A percentile compares a stretch with the other conserved stretches of the same genome.
phyloP scores from a whole-genome alignment of 2,797 vertebrate species.

The Liparis tanakae region DNA sequence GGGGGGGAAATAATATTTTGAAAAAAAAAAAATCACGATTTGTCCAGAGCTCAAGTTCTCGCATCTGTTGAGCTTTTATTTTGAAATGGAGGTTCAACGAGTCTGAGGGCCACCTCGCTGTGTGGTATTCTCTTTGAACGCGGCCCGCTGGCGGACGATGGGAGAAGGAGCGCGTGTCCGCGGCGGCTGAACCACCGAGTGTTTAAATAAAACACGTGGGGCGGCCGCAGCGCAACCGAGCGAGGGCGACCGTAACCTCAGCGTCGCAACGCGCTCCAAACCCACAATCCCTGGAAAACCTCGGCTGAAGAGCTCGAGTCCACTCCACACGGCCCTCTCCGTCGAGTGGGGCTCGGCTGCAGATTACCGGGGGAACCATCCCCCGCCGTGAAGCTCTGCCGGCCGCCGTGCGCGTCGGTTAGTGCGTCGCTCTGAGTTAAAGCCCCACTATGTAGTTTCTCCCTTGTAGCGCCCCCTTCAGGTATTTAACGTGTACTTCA shows the following conservation, averaged over 20 bases:
- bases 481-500: too few species aligned
- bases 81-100: background rate
- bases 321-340: slow-evolving; percentile 59
- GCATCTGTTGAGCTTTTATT: slow-evolving; percentile 23
- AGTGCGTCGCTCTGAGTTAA: slow-evolving; percentile 27
- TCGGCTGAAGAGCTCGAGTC: slow-evolving; percentile 57
- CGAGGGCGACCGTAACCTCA: slow-evolving; percentile 78
- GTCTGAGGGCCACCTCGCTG: slow-evolving; percentile 19
- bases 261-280: slow-evolving; percentile 70
- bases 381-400: slow-evolving; percentile 53
- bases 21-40: background rate
- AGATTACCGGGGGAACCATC: slow-evolving; percentile 54
- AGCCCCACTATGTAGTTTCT: too few species aligned
- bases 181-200: slow-evolving; percentile 37
- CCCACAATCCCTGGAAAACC: slow-evolving; percentile 74
- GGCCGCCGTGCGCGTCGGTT: slow-evolving; percentile 32
- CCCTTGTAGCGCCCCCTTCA: too few species aligned
- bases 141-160: slow-evolving; percentile 5
- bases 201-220: slow-evolving; percentile 55
- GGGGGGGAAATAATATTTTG: too few species aligned
- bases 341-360: slow-evolving; percentile 47
- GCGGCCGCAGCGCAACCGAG: slow-evolving; percentile 66
- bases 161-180: slow-evolving; percentile 30
- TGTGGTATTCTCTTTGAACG: slow-evolving; percentile 22
- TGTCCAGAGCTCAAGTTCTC: background rate